Conservation (phyloP, 2,113 vertebrate genomes). For the Oophaga pumilio region DNA sequence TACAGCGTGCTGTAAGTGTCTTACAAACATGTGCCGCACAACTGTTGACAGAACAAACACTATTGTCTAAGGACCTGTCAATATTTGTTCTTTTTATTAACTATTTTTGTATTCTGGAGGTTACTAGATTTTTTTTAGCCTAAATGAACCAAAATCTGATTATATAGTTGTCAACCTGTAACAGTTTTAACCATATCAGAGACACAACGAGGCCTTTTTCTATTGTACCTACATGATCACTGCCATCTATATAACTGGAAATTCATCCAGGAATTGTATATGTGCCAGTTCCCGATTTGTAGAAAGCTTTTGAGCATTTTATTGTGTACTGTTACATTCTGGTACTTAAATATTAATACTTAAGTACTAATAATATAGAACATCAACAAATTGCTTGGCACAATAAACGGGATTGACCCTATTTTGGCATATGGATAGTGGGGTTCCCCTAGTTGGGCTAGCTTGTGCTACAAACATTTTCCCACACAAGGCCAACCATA, state of each 20-base stretch:
- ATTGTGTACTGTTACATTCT: neutral
- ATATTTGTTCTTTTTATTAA: conserved; percentile 49
- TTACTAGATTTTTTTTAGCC: neutral
- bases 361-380: neutral
- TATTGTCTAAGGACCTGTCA: conserved; percentile 44
- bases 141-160: neutral
- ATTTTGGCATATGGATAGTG: too few species aligned
- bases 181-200: neutral
- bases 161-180: neutral
- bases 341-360: neutral
- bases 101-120: neutral
- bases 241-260: neutral
- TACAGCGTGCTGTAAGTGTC: conserved; percentile 37
- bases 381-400: neutral
- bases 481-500: neutral
- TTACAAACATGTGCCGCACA: conserved; percentile 39
- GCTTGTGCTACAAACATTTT: neutral
- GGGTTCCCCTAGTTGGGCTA: neutral
- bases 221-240: neutral
- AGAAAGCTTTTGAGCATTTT: too few species aligned
- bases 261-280: neutral
- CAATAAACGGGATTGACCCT: too few species aligned
- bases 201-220: neutral
- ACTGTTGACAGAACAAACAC: conserved; percentile 47
- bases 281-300: neutral